Evolutionary conservation across 2,797 vertebrate species (phyloP).

Genomic region (Rhabdophis nuchalis): DNA sequence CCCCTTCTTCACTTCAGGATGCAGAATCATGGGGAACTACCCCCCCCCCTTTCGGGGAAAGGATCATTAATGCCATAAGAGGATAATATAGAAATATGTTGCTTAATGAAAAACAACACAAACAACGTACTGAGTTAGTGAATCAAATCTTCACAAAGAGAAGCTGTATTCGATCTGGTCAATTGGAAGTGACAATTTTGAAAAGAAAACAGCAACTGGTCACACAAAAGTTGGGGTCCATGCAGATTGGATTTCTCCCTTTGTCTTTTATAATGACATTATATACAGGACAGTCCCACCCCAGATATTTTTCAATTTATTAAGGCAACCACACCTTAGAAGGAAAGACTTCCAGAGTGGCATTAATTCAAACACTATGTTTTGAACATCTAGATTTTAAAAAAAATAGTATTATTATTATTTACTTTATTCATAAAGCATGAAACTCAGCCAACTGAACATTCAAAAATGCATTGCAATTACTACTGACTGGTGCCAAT

Average conservation of each 20-base stretch:
- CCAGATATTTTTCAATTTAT: slow-evolving; percentile 65
- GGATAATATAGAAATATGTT: slow-evolving; percentile 45
- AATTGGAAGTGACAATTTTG: slow-evolving; percentile 75
- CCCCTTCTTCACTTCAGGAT: too few relatives aligned
- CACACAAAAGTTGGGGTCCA: slow-evolving; percentile 83
- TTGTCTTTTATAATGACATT: slow-evolving; percentile 80
- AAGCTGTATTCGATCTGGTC: slow-evolving; percentile 70
- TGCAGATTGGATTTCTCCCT: slow-evolving; percentile 76
- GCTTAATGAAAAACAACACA: slow-evolving; percentile 26
- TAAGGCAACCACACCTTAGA: slow-evolving; percentile 80
- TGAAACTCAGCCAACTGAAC: too few relatives aligned
- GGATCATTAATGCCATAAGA: slow-evolving; percentile 51
- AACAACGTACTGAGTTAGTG: slow-evolving; percentile 53
- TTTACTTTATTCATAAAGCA: too few relatives aligned
- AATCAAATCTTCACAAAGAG: slow-evolving; percentile 54
- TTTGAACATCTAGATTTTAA: slow-evolving; percentile 69
- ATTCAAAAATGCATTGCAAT: too few relatives aligned
- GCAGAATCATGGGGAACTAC: not conserved
- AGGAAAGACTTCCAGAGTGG: slow-evolving; percentile 72
- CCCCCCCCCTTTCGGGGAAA: slow-evolving; percentile 24
- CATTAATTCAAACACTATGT: slow-evolving; percentile 72
- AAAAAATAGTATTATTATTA: too few relatives aligned
- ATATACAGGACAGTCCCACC: slow-evolving; percentile 78
- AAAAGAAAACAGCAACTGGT: slow-evolving; percentile 72
- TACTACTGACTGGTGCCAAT: too few relatives aligned